Conservation (phyloP, 2,113 vertebrate species). For the Anarhynchus alexandrinus region DNA sequence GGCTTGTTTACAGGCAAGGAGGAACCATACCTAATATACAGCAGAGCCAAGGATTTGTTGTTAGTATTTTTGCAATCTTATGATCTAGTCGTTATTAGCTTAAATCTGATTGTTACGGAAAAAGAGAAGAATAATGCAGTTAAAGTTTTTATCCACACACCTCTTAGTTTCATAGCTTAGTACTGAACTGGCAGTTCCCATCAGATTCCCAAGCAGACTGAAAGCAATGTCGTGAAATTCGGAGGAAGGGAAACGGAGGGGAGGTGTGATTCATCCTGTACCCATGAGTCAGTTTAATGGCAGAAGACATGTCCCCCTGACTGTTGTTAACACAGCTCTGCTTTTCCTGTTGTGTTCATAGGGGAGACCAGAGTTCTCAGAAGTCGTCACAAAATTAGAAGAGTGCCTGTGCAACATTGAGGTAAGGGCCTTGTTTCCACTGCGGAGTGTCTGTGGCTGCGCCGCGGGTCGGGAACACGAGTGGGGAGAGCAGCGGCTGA, state of each 20-base stretch:
- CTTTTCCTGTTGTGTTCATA: constrained; percentile 35
- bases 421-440: constrained; percentile 65
- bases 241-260: background rate
- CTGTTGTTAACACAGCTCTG: background rate
- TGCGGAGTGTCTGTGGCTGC: fast-evolving
- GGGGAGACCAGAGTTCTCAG: constrained; percentile 93
- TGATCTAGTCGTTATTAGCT: background rate
- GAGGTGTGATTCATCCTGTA: background rate
- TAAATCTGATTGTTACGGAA: background rate
- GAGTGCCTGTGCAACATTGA: constrained; percentile 93
- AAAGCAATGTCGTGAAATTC: background rate
- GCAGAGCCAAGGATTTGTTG: background rate
- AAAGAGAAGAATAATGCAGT: background rate
- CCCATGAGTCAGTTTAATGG: background rate
- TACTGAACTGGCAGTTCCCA: background rate
- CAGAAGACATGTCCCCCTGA: background rate
- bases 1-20: background rate
- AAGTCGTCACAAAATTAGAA: constrained; percentile 89
- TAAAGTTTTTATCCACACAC: background rate
- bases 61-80: background rate
- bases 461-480: fast-evolving
- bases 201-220: background rate
- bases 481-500: too few relatives aligned
- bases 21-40: background rate
- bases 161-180: fast-evolving